A percentile compares a stretch with the other conserved stretches of the same genome.
Conservation (phyloP, 2,888 invertebrate genomes). For the Ophioninae sp. region DNA sequence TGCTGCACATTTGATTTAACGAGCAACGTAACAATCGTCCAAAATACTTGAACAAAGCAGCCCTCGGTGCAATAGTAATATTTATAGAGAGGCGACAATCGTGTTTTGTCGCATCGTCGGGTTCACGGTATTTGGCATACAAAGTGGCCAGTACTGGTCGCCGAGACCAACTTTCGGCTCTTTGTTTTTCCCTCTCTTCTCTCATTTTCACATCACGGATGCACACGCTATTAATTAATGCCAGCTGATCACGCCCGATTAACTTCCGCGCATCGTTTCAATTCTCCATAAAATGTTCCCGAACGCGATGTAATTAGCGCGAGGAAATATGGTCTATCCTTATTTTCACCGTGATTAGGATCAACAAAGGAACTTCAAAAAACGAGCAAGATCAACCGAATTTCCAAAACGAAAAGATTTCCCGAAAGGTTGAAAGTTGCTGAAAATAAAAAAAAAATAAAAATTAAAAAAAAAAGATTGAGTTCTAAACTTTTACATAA, state of each 20-base stretch:
- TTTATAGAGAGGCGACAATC: conserved; percentile 44
- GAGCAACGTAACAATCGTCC: no score
- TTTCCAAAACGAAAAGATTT: no score
- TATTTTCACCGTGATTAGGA: no score
- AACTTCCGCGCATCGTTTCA: conserved; percentile 56
- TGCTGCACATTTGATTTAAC: no score
- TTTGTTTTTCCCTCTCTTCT: not conserved
- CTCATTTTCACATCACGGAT: not conserved
- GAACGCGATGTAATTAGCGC: conserved; percentile 15
- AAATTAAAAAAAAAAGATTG: no score
- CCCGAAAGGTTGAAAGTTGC: no score
- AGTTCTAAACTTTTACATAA: no score
- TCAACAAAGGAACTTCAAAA: no score
- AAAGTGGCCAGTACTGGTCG: conserved; percentile 1
- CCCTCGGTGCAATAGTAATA: not conserved
- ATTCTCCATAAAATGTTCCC: conserved; percentile 11
- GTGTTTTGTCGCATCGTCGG: conserved; percentile 58
- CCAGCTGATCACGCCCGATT: conserved; percentile 65
- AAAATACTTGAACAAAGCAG: not conserved
- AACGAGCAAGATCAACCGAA: no score
- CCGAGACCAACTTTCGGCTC: conserved; percentile 8
- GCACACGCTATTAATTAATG: conserved; percentile 63
- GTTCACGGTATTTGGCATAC: conserved; percentile 63
- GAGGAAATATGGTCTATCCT: no score
- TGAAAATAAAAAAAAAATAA: no score